Evolutionary conservation across 1,140 invertebrate species (phyloP).

Genomic region (Camponotus vicinus): DNA sequence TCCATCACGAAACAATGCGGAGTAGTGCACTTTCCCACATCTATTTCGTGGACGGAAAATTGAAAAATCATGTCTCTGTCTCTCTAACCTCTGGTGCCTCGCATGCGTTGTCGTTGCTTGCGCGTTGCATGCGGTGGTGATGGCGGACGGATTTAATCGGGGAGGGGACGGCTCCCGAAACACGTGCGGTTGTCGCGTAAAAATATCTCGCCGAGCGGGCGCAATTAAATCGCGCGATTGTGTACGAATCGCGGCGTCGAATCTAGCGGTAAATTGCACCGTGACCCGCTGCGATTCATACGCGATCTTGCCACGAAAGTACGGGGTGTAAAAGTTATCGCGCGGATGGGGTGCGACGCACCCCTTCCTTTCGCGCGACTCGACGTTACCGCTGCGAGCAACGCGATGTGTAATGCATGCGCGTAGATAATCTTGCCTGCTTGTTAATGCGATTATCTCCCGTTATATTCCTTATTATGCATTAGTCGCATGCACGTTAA

Average conservation of each 20-base stretch:
- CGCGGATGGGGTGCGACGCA: neutral
- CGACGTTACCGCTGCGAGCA: constrained; percentile 16
- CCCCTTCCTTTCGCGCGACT: neutral
- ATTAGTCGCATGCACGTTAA: neutral
- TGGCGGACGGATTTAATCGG: constrained; percentile 32
- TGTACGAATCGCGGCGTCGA: constrained; percentile 34
- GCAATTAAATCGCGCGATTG: constrained; percentile 44
- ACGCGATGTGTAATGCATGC: neutral
- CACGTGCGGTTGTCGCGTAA: constrained; percentile 43
- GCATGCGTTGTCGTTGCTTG: constrained; percentile 62
- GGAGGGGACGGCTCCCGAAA: neutral
- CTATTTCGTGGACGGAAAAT: constrained; percentile 64
- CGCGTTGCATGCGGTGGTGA: neutral
- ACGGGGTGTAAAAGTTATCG: neutral
- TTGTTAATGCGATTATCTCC: neutral
- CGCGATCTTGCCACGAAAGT: neutral
- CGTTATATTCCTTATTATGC: neutral
- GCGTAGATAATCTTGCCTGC: constrained; percentile 26
- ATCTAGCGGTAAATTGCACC: neutral
- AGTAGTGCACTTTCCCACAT: constrained; percentile 67
- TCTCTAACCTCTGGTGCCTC: constrained; percentile 79
- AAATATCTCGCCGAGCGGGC: constrained; percentile 26
- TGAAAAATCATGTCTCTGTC: constrained; percentile 83
- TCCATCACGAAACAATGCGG: constrained; percentile 61
- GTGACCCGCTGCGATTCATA: constrained; percentile 15